Conservation (phyloP, 2,888 invertebrate species). For the Apodemia hepburni region DNA sequence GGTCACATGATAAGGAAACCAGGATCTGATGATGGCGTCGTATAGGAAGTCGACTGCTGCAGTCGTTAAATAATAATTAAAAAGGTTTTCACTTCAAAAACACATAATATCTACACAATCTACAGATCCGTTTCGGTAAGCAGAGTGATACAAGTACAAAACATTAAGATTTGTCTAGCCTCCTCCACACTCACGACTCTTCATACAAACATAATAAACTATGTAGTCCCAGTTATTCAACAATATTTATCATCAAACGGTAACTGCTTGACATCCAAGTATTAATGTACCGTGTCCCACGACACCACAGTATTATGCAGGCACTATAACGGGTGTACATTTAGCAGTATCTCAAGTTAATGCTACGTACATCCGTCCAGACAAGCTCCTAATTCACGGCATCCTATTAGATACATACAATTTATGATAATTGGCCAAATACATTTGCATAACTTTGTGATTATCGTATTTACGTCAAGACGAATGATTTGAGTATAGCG, state of each 20-base stretch:
- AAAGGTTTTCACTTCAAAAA: too few relatives aligned
- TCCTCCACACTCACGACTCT: too few relatives aligned
- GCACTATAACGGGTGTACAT: constrained; percentile 1
- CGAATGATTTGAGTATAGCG: not conserved
- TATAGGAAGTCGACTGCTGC: too few relatives aligned
- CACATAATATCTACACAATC: too few relatives aligned
- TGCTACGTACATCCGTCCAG: constrained; percentile 9
- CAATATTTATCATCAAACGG: not conserved
- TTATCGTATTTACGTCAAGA: constrained; percentile 29
- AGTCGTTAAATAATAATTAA: too few relatives aligned
- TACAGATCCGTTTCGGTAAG: too few relatives aligned
- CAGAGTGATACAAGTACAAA: too few relatives aligned
- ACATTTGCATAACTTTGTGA: constrained; percentile 37
- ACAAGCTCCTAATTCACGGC: constrained; percentile 21
- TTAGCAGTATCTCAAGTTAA: constrained; percentile 14
- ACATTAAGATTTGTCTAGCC: too few relatives aligned
- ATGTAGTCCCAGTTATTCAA: not conserved
- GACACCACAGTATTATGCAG: constrained; percentile 7
- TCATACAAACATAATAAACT: too few relatives aligned
- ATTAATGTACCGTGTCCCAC: not conserved
- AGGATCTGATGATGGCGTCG: too few relatives aligned
- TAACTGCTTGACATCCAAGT: not conserved
- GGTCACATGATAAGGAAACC: too few relatives aligned
- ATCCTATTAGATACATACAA: constrained; percentile 34
- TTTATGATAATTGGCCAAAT: constrained; percentile 37